These are phyloP conservation scores for Tetragonula clypearis DNA, from an alignment of 1,140 invertebrate species.

Conservation along the genomic window DNA sequence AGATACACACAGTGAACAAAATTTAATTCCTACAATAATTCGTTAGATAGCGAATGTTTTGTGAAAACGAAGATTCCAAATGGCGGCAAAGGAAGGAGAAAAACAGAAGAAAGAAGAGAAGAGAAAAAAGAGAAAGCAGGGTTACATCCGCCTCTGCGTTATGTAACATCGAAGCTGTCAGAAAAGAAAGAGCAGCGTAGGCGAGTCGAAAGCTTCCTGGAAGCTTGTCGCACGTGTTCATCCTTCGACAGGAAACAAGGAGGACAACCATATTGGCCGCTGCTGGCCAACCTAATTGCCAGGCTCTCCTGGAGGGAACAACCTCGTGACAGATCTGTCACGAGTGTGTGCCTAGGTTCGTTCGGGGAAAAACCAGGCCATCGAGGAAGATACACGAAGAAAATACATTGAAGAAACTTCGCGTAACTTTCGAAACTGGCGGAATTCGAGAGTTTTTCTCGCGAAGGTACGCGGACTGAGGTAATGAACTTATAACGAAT, in stretches of 20 bases:
- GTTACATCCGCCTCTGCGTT: constrained; percentile 51
- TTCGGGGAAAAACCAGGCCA: not conserved
- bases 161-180: constrained; percentile 46
- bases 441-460: not conserved
- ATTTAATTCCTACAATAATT: not conserved
- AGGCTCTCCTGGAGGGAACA: constrained; percentile 1
- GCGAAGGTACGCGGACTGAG: no score
- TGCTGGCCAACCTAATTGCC: constrained; percentile 47
- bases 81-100: not conserved
- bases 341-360: constrained; percentile 19
- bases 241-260: constrained; percentile 54
- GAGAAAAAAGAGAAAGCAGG: constrained; percentile 20
- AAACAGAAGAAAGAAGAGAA: no score
- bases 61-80: not conserved
- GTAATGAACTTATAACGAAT: no score
- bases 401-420: not conserved
- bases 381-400: not conserved
- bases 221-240: constrained; percentile 51
- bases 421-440: not conserved
- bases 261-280: not conserved
- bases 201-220: constrained; percentile 42
- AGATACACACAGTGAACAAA: no score
- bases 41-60: constrained; percentile 2
- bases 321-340: constrained; percentile 11
- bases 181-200: constrained; percentile 20